Evolutionary conservation across 2,797 vertebrate species (phyloP), one percentile per base, ranked within the genome.

Genomic region (Pseudotriccus pelzelni): DNA sequence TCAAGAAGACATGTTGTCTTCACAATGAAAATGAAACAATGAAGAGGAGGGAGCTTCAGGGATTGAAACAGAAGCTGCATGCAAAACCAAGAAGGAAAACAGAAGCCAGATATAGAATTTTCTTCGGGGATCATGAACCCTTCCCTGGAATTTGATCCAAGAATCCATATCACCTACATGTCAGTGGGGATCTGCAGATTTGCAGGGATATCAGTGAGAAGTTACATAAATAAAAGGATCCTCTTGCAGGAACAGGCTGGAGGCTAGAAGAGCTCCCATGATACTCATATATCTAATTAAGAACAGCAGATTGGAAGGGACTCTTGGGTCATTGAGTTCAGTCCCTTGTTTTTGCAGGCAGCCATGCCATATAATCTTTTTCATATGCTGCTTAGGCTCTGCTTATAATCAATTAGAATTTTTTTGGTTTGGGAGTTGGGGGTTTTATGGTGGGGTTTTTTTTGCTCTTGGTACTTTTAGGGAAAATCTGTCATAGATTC

Each of bases 291-390:
- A 75, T 91, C 93, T 97, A 97, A 96, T 96, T 93, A 96, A 91
- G 87, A 95, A 95, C 95, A 97, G 95, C 93, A 94, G 62, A 96
- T 64, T 97, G 96, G 93, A 95, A 95, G 55, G 50, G 87, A 94
- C 93, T 97, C 46, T 93, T 93, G 87, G 96, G 94, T 95, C 87
- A 37, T 3, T 66, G 73, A 96, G 94, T 97, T 97, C 93, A 95
- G 94, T 83, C 85, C 89, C 91, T 93, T 97, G 89, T 95, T 97
- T 95, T 94, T 94, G 85, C 92, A 94, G 87, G 93, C 89, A 96
- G 36, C 39, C 66, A 84, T 81, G 91, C 62, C 85, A 95, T 81
- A 73, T 88, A 94, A 94, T 94, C 89, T 96, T 93, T 94, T 94
- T 91, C 85, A 88, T 93, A 93, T 90, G 96, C 87, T 19, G 13